Evolutionary conservation across 2,888 invertebrate species (phyloP).

Genomic region (Eristalinus aeneus): DNA sequence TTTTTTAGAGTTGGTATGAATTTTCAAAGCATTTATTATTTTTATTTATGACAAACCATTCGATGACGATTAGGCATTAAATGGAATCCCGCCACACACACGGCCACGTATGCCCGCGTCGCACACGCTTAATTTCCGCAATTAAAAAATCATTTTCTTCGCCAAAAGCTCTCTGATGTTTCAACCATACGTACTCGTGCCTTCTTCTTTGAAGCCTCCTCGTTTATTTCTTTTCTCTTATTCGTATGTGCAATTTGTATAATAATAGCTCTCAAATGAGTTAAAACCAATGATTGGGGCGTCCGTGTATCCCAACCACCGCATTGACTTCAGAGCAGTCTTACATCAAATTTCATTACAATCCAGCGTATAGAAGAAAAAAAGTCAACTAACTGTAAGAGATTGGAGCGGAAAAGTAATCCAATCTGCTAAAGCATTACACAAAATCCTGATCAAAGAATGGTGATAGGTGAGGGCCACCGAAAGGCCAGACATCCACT

Average conservation of each 20-base stretch:
- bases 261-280: slow-evolving; percentile 6
- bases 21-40: slow-evolving; percentile 58
- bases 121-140: slow-evolving; percentile 78
- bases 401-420: slow-evolving; percentile 35
- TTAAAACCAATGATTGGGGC: slow-evolving; percentile 14
- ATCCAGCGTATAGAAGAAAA: slow-evolving; percentile 1
- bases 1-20: slow-evolving; percentile 55
- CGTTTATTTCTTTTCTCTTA: background rate
- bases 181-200: slow-evolving; percentile 4
- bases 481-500: slow-evolving; percentile 2
- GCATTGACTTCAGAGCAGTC: background rate
- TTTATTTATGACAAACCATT: slow-evolving; percentile 66
- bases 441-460: slow-evolving; percentile 40
- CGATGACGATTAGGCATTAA: slow-evolving; percentile 69
- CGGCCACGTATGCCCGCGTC: slow-evolving; percentile 63
- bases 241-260: slow-evolving; percentile 22
- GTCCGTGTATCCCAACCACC: background rate
- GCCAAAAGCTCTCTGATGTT: slow-evolving; percentile 47
- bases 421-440: slow-evolving; percentile 43
- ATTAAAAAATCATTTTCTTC: slow-evolving; percentile 79
- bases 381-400: background rate
- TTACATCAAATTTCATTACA: slow-evolving; percentile 19
- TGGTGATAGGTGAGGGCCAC: background rate
- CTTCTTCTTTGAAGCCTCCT: background rate
- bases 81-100: slow-evolving; percentile 68